A percentile compares a stretch with the other conserved stretches of the same genome.
Evolutionary conservation across 2,888 invertebrate genomes (phyloP).

Genomic region (Phalangium opilio): DNA sequence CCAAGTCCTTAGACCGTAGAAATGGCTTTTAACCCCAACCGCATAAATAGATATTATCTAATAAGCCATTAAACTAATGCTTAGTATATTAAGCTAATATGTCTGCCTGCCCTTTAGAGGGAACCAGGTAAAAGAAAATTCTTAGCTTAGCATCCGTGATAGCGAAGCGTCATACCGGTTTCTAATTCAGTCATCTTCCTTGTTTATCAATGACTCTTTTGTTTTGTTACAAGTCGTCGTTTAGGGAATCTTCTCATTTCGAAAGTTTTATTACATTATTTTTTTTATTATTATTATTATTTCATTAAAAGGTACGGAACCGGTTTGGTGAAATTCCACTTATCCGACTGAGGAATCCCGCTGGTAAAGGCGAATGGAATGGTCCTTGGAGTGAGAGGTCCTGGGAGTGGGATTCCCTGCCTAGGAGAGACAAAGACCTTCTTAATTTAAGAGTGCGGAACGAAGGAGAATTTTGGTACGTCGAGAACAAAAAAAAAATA

Average conservation of each 20-base stretch:
- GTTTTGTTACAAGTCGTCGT: too few species aligned
- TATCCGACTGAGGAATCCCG: slow-evolving; percentile 45
- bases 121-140: too few species aligned
- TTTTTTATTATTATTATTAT: too few species aligned
- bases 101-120: too few species aligned
- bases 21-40: not conserved
- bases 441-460: slow-evolving; percentile 45
- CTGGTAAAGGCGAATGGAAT: slow-evolving; percentile 51
- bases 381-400: slow-evolving; percentile 55
- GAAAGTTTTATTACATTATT: too few species aligned
- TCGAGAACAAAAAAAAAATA: slow-evolving; percentile 1
- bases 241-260: too few species aligned
- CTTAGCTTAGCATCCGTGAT: too few species aligned
- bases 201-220: too few species aligned
- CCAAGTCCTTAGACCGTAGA: not conserved
- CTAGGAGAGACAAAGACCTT: slow-evolving; percentile 45
- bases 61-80: not conserved
- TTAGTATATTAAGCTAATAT: too few species aligned
- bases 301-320: slow-evolving; percentile 17
- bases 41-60: not conserved
- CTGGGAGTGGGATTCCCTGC: slow-evolving; percentile 51
- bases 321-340: slow-evolving; percentile 21
- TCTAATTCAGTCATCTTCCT: too few species aligned
- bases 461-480: slow-evolving; percentile 53
- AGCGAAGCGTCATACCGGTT: too few species aligned